Evolutionary conservation across 35 echinoderm and acorn worm species (phyloP), one percentile per base, ranked within the genome.

Genomic region (Ophioderma brevispina): DNA sequence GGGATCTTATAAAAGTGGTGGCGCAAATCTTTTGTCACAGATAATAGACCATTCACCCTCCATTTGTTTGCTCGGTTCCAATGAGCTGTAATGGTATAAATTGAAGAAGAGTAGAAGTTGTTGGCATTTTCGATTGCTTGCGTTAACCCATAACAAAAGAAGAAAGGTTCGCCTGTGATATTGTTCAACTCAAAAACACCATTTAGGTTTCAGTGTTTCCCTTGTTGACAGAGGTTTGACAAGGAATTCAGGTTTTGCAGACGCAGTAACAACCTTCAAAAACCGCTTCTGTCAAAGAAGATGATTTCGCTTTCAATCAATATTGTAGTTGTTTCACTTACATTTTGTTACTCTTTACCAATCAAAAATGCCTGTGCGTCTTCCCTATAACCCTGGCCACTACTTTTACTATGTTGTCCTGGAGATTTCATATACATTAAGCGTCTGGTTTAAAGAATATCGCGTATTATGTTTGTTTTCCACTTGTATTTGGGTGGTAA

Each of bases 261-360:
- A 70, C 59, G 59, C 15, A 70, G 59, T 70, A 70, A 70, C 59
- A 70, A 70, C 59, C 59, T 70, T 70, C 59, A 70, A 70, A 70
- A 70, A 4, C 17, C 23, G 15, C n/a, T 70, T 70, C 17, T 8
- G 4, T 8, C 28, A 70, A 70, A 70, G 59, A 70, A 6, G 59
- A 70, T 70, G 10, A 70, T 70, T 70, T 30, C 2, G 59, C 28
- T 70, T 3, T 25, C 59, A 25, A 70, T 70, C 59, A 25, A 70
- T 70, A 15, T 25, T 18, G 2, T 15, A 70, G 6, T 70, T 70
- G 59, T 70, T 70, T 70, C 59, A 70, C n/a, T 70, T 70, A 70
- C 59, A 13, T 70, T 70, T 15, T 8, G 15, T 70, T 70, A 46
- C 4, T 8, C 41, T 46, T 46, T 46, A 17, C 17, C 17, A 46